Base-by-base conservation (phyloP, 1,140 invertebrate species). In the Ceratina japonica region DNA sequence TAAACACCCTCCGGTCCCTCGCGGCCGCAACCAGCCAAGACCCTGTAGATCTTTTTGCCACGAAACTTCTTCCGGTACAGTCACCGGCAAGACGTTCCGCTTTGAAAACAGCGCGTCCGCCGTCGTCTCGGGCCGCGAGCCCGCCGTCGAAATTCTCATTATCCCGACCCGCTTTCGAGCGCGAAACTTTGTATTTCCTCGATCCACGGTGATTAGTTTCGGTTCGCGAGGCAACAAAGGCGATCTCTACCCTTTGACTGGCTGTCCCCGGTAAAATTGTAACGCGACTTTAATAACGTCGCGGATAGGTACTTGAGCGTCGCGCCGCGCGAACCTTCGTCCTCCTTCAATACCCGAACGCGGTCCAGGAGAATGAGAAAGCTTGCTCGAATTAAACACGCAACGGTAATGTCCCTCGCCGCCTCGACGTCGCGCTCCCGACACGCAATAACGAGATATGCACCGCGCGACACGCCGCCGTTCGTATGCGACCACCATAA, bases 31-130 rank as follows among this genome's bases (percentile, higher is more conserved):
- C 78, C 76, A 83, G 80, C 72, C 71, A 77, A 82, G 71, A 84
- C 83, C 71, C 76, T 82, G 79, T 71, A 74, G 54, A 70, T 79
- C 83, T 86, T 85, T 86, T 85, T 86, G 72, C 80, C 52, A 44
- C 74, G 69, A 70, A 66, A 70, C 80, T 85, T 82, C 75, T 86
- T 86, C 84, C 83, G 83, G 83, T 86, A 86, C 84, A 86, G 84
- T 86, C 84, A 59, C 44, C 68, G 49, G 4, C 71, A 81, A 85
- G 54, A 80, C 18, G 18, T 3, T 56, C 3, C 16, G 16, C 59
- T 56, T 24, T 54, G 56, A 31, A 22, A 24, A 15, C 27, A 13
- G n/a, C 31, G 27, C 27, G 24, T 20, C 69, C n/a, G 24, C 12
- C 12, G 7, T 15, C 12, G 7, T 15, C 27, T 58, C 52, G 1